Evolutionary conservation across 2,113 vertebrate genomes (phyloP).

Genomic region (Procapra przewalskii): DNA sequence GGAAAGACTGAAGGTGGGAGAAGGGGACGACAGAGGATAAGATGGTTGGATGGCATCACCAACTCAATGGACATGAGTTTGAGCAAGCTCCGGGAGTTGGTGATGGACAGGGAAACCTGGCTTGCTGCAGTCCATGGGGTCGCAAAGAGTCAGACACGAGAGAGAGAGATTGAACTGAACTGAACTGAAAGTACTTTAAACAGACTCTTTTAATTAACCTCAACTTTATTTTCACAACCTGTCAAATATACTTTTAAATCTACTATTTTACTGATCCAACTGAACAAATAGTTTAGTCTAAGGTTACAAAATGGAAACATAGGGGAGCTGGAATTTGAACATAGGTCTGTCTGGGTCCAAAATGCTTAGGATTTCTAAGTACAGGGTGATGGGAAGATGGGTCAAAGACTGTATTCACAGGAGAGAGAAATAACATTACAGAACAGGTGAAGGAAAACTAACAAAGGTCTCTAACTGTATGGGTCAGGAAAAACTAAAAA

Average conservation of each 20-base stretch:
- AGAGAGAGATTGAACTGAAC: not conserved
- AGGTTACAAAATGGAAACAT: not conserved
- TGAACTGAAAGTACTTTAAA: not conserved
- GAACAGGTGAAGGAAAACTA: not conserved
- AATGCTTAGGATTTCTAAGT: not conserved
- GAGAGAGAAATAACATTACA: not conserved
- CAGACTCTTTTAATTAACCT: not conserved
- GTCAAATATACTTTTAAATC: not conserved
- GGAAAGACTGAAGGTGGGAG: not conserved
- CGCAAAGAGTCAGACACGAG: fast-evolving
- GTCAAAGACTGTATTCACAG: not conserved
- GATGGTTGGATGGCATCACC: not conserved
- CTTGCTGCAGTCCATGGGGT: not conserved
- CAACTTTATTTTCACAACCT: not conserved
- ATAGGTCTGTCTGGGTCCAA: not conserved
- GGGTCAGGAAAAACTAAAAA: not conserved
- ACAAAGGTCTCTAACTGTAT: not conserved
- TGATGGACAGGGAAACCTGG: not conserved
- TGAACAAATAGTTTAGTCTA: not conserved
- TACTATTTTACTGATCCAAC: not conserved
- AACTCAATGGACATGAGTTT: not conserved
- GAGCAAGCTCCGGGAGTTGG: not conserved
- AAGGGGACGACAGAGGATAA: not conserved
- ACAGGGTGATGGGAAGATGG: not conserved
- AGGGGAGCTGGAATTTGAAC: not conserved